phyloP scores from a whole-genome alignment of 2,113 vertebrate species.

The Silurus meridionalis region DNA sequence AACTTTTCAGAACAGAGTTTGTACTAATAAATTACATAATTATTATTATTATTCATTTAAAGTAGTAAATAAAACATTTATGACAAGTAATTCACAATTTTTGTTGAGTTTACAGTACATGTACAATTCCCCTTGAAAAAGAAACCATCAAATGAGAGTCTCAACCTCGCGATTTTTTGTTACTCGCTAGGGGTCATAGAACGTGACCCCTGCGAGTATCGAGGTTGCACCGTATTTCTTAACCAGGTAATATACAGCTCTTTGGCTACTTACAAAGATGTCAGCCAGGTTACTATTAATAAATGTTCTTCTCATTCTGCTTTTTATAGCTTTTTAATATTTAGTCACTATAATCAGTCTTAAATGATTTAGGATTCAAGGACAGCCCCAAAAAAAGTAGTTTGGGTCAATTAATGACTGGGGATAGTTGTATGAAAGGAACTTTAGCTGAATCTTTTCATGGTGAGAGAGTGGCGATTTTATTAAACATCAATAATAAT shows the following conservation, averaged over 20 bases:
- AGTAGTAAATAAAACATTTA: too few species aligned
- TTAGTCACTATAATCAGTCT: neutral
- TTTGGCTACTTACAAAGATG: neutral
- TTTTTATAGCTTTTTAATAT: slow-evolving; percentile 6
- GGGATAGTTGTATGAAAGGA: neutral
- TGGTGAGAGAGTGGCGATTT: neutral
- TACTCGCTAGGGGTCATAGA: too few species aligned
- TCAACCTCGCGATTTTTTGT: too few species aligned
- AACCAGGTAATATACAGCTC: neutral
- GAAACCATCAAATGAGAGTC: too few species aligned
- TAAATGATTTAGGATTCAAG: neutral
- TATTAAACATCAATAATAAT: neutral
- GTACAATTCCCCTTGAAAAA: too few species aligned
- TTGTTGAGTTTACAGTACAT: too few species aligned
- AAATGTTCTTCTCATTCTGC: neutral
- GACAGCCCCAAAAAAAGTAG: neutral
- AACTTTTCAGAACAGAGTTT: too few species aligned
- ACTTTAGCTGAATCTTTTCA: neutral
- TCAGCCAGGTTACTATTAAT: neutral
- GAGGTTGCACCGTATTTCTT: neutral
- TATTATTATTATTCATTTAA: too few species aligned
- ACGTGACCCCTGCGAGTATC: too few species aligned
- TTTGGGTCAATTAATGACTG: neutral
- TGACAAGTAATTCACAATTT: too few species aligned
- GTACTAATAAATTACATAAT: too few species aligned